Evolutionary conservation across 2,113 vertebrate species (phyloP), one percentile per base, ranked within the genome.

Genomic region (Boleophthalmus pectinirostris): DNA sequence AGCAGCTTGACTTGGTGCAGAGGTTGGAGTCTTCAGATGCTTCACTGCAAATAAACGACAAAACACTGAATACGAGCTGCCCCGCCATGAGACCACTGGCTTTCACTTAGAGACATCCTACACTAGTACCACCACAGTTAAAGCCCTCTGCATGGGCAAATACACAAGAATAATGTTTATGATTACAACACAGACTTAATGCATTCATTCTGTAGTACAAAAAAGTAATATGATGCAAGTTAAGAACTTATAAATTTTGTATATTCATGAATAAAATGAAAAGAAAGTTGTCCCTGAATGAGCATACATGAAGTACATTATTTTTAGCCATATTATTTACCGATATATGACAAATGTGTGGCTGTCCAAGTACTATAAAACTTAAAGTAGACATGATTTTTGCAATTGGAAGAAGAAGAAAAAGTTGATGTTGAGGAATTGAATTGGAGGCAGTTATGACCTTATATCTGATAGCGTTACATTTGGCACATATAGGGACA

Each of bases 61-160:
- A 77, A 72, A 74, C 29, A 43, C 78, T 60, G 60, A 61, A 74
- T 66, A 53, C 68, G 71, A 81, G 29, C 57, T 80, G 72, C 72
- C 70, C 66, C 78, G 80, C 61, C 82, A 86, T 80, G 15, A 78
- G 64, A 70, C 74, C 72, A 68, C 75, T 75, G 79, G 70, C 78
- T 75, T 58, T 29, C 33, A 38, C 18, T 54, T n/a, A 64, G 61
- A 35, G 61, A 33, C 61, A 18, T 38, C 29, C 24, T 29, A 11
- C 20, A 20, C 61, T 24, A 14, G 23, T 58, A 58, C 13, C 14
- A 43, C 21, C 13, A 15, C 56, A 24, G 25, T 25, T n/a, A 56
- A 58, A 58, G 5, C 2, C 9, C 25, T 13, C 23, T 58, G 12
- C 12, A 58, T 5, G 16, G 58, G 10, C 15, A 18, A 33, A 61